These are phyloP conservation scores for Cryptoprocta ferox DNA, from an alignment of 2,797 vertebrate genomes.

Conservation along the genomic window DNA sequence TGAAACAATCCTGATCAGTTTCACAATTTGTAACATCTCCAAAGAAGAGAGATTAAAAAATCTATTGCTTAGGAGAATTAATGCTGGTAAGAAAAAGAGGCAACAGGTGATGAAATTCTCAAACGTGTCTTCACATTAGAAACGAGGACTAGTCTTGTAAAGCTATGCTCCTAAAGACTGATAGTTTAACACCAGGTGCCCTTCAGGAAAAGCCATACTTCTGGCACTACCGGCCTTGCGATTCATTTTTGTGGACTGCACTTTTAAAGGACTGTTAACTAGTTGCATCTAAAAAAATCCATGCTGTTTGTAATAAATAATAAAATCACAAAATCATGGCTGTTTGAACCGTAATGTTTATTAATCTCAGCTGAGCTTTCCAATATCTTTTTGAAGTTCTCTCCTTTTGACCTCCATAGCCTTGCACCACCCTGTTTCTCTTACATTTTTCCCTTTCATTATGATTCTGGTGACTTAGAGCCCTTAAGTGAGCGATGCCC, in stretches of 20 bases:
- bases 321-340: background rate
- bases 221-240: background rate
- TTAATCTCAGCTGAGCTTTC: background rate
- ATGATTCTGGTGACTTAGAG: background rate
- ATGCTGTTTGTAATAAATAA: background rate
- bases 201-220: background rate
- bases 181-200: background rate
- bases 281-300: background rate
- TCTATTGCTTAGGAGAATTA: background rate
- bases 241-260: background rate
- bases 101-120: background rate
- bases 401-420: background rate
- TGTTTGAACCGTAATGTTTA: background rate
- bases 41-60: background rate
- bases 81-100: background rate
- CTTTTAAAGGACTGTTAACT: background rate
- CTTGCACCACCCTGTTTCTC: background rate
- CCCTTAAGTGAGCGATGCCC: background rate
- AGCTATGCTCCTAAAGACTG: background rate
- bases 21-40: background rate
- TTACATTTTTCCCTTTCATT: background rate
- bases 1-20: background rate
- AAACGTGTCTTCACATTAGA: background rate
- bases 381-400: background rate
- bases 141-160: background rate